Percentiles rank a stretch among this genome's conserved stretches.
These are phyloP conservation scores for Prunella himalayana DNA, from an alignment of 2,113 vertebrate species.

Conservation along the genomic window DNA sequence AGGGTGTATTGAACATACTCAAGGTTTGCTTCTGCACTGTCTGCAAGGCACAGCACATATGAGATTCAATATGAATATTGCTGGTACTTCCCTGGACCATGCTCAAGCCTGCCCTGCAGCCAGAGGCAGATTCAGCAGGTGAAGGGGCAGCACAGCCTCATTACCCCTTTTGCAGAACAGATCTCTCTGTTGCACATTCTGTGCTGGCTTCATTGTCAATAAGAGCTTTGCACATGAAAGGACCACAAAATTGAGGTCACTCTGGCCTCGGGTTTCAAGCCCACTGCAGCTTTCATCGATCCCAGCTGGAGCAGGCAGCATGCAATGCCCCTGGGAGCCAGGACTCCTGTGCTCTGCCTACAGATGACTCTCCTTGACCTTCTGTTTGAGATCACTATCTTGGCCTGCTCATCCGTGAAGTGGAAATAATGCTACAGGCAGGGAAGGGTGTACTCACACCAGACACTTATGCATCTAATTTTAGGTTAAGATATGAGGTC, in stretches of 20 bases:
- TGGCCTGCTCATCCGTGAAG: constrained; percentile 22
- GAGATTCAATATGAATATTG: not conserved
- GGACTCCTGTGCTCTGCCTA: not conserved
- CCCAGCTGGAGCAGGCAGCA: not conserved
- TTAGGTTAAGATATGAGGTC: constrained; percentile 7
- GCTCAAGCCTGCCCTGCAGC: not conserved
- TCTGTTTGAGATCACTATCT: constrained; percentile 20
- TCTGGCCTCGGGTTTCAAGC: not conserved
- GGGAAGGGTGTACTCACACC: not conserved
- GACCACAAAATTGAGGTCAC: constrained; percentile 27
- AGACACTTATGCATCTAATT: not conserved
- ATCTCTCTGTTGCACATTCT: not conserved
- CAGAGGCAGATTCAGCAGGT: not conserved
- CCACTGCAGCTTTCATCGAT: not conserved
- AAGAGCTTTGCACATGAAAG: constrained; percentile 29
- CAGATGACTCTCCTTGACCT: constrained; percentile 11
- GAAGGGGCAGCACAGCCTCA: not conserved
- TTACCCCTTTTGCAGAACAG: not conserved
- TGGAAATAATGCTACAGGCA: constrained; percentile 28
- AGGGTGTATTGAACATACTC: not conserved
- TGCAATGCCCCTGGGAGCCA: not conserved
- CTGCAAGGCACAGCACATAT: not conserved
- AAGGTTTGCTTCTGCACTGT: not conserved
- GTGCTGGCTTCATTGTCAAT: not conserved
- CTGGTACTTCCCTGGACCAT: not conserved